Base-by-base conservation (phyloP, 1,140 invertebrate species). In the Varroa destructor region DNA sequence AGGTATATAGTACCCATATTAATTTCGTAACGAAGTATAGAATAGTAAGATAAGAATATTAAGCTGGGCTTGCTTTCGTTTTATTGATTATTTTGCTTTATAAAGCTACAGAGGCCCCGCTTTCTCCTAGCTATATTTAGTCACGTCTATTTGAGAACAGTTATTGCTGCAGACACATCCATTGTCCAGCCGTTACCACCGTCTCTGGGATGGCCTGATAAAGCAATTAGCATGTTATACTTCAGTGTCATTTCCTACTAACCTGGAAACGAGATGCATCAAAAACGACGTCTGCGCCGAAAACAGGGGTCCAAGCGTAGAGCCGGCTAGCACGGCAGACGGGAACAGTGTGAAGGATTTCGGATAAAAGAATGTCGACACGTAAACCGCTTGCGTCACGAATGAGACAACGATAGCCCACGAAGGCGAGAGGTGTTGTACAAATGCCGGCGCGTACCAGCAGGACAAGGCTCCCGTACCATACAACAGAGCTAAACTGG, bases 351-450 rank as follows among this genome's bases (percentile, higher is more conserved):
- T 75, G 43, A 74, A 75, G 36, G 71, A 56, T 46, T 73, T 64
- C n/a, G 73, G 72, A 51, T 74, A 75, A 71, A 76, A 76, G 55
- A 75, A 76, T 4, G 74, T 74, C 4, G 75, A 75, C 36, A 76
- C 72, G 43, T 73, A 76, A 5, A 76, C 71, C 10, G 75, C 73
- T 36, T 75, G 73, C 3, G 75, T 55, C 37, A 74, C 73, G 37
- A 74, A 76, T 4, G 75, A 54, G 0, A 75, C 56, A 10, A 72
- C 74, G 3, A 76, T 71, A 6, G 73, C 73, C 73, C 75, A 74
- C 43, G 75, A 75, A 0, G 75, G 75, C 1, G 75, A 74, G 4
- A 76, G 67, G 43, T 74, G 73, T 6, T 72, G 70, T 5, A 76
- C 75, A 71, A 75, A 75, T 14, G 73, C 71, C 51, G 73, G 75